Conservation (phyloP, 2,888 invertebrate species). For the Neoscelio sp. region DNA sequence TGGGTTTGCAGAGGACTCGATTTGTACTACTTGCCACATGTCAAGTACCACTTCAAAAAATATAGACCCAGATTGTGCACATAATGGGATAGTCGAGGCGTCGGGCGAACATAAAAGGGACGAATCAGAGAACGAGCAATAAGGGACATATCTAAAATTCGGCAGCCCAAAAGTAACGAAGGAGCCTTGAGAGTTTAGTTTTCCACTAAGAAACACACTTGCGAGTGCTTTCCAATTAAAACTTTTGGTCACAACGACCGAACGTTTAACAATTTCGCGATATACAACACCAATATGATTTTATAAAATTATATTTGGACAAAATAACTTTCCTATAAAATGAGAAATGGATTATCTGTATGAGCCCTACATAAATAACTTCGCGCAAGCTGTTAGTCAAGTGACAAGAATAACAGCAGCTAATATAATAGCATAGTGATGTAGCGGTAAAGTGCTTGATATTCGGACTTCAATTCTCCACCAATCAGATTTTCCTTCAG, state of each 20-base stretch:
- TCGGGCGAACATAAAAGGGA: background rate
- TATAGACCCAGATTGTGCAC: constrained; percentile 61
- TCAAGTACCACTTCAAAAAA: constrained; percentile 69
- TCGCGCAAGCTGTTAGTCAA: too few relatives aligned
- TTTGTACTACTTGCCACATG: constrained; percentile 62
- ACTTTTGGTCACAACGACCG: background rate
- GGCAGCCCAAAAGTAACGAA: constrained; percentile 10
- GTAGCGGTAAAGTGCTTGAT: too few relatives aligned
- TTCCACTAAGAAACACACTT: background rate
- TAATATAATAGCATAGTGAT: too few relatives aligned
- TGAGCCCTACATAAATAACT: too few relatives aligned
- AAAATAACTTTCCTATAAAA: too few relatives aligned
- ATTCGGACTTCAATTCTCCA: too few relatives aligned
- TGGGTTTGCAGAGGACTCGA: constrained; percentile 60
- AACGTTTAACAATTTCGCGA: too few relatives aligned
- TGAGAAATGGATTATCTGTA: too few relatives aligned
- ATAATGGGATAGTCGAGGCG: constrained; percentile 22
- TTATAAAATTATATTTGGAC: too few relatives aligned
- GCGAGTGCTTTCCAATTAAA: constrained; percentile 25
- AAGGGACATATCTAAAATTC: background rate
- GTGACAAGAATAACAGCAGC: too few relatives aligned
- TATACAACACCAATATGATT: too few relatives aligned
- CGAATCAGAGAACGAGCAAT: background rate
- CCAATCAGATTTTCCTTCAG: too few relatives aligned
- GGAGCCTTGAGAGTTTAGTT: constrained; percentile 23